Conservation (phyloP, 1,140 invertebrate genomes). For the Aplysia californica region DNA sequence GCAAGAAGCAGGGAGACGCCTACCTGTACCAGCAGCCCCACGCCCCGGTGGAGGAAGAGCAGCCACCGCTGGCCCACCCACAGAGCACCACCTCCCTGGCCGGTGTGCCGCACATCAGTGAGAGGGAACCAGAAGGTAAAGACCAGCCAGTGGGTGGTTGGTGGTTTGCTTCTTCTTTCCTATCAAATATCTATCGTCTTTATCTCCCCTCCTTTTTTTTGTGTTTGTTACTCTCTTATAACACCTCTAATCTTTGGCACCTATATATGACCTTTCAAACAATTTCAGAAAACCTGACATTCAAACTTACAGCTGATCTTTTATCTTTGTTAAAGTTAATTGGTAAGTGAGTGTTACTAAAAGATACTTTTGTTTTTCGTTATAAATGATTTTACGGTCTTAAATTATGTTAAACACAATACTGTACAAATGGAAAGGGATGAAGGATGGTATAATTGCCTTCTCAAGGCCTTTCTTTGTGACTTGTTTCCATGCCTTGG, state of each 20-base stretch:
- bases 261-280: neutral
- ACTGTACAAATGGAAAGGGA: no score
- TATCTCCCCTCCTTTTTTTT: no score
- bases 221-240: no score
- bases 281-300: neutral
- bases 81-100: slow-evolving; percentile 77
- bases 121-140: slow-evolving; percentile 86
- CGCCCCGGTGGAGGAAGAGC: slow-evolving; percentile 1
- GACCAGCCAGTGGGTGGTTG: neutral
- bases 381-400: no score
- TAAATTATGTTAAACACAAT: no score
- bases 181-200: no score
- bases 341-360: neutral
- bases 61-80: slow-evolving; percentile 24
- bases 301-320: neutral
- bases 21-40: slow-evolving; percentile 62
- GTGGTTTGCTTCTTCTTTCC: no score
- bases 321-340: neutral
- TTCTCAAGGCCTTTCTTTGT: no score
- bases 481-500: no score
- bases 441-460: no score
- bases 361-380: no score
- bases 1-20: slow-evolving; percentile 41
- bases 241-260: no score
- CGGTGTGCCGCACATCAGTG: slow-evolving; percentile 93